A percentile compares a stretch with the other conserved stretches of the same genome.
phyloP scores from a whole-genome alignment of 2,797 vertebrate species.

The Hemibagrus guttatus region DNA sequence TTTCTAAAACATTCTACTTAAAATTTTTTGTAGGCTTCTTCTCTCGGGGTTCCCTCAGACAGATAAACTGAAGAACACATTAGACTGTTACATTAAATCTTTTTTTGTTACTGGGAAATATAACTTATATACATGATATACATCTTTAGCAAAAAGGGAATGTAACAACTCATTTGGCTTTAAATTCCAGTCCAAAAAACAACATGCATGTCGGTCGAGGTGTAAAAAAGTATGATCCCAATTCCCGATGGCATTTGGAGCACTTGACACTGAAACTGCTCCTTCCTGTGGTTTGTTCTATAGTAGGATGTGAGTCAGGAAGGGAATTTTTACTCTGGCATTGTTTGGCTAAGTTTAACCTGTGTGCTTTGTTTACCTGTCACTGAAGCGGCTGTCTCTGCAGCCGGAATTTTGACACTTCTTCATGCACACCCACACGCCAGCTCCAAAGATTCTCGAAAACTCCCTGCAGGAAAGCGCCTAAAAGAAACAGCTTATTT shows the following conservation, averaged over 20 bases:
- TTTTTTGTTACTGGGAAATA: no score
- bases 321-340: conserved; percentile 36
- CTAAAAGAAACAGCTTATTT: not conserved
- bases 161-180: not conserved
- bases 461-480: not conserved
- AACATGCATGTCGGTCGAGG: not conserved
- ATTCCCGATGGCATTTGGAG: not conserved
- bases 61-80: not conserved
- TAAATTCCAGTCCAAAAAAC: not conserved
- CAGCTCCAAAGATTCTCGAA: conserved; percentile 2
- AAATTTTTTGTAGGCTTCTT: not conserved
- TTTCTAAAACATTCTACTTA: not conserved
- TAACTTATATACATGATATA: no score
- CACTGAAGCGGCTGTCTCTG: conserved; percentile 28
- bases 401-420: conserved; percentile 1
- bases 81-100: not conserved
- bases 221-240: not conserved
- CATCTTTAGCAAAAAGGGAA: not conserved
- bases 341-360: conserved; percentile 39
- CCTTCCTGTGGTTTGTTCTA: conserved; percentile 34
- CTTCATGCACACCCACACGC: conserved; percentile 16
- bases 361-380: conserved; percentile 36
- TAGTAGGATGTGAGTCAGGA: conserved; percentile 41
- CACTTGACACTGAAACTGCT: conserved; percentile 18
- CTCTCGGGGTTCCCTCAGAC: not conserved